Evolutionary conservation across 2,888 invertebrate species (phyloP).

Genomic region (Petrophora chlorosata): DNA sequence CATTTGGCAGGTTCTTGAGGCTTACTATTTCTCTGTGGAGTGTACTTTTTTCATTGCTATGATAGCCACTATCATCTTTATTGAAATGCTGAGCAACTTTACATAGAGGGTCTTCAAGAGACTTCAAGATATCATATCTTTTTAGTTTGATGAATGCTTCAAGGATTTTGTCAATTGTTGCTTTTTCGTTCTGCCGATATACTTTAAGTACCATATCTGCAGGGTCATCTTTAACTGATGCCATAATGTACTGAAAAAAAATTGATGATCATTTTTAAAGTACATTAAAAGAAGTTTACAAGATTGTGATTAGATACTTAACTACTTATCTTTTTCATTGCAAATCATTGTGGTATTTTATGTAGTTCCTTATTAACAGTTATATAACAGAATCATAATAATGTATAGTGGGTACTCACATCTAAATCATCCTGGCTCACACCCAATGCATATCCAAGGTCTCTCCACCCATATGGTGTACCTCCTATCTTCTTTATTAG

Average conservation of each 20-base stretch:
- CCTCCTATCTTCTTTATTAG: slow-evolving; percentile 71
- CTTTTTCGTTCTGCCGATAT: slow-evolving; percentile 77
- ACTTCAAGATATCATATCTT: slow-evolving; percentile 79
- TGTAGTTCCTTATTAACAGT: too few relatives aligned
- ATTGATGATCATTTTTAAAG: slow-evolving; percentile 48
- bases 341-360: too few relatives aligned
- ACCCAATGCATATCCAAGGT: slow-evolving; percentile 65
- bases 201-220: slow-evolving; percentile 81
- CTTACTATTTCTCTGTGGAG: slow-evolving; percentile 67
- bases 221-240: slow-evolving; percentile 79
- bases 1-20: slow-evolving; percentile 62
- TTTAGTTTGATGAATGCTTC: slow-evolving; percentile 74
- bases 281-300: neutral
- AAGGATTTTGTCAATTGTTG: slow-evolving; percentile 81
- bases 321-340: too few relatives aligned
- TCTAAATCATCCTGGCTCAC: slow-evolving; percentile 68
- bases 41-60: slow-evolving; percentile 60
- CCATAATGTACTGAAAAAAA: slow-evolving; percentile 76
- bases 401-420: too few relatives aligned
- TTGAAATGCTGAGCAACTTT: slow-evolving; percentile 65
- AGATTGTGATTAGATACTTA: too few relatives aligned
- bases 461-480: slow-evolving; percentile 68
- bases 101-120: slow-evolving; percentile 69
- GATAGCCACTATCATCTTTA: slow-evolving; percentile 75
- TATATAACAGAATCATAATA: too few relatives aligned